Evolutionary conservation across 2,113 vertebrate genomes (phyloP).

Genomic region (Myrmophylax atrothorax): DNA sequence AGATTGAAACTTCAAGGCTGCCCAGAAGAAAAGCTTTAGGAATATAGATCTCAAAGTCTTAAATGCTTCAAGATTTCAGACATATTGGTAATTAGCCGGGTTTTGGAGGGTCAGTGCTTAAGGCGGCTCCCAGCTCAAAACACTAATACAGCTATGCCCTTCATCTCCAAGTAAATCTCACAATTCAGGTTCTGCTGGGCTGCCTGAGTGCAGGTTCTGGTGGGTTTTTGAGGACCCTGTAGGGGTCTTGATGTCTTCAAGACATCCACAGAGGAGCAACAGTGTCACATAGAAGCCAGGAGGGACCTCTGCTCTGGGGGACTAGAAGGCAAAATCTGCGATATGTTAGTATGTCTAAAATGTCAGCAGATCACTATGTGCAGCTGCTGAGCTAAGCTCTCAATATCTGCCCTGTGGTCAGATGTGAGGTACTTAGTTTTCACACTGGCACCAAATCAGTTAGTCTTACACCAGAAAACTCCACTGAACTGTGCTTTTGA

Average conservation of each 20-base stretch:
- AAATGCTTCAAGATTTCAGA: neutral
- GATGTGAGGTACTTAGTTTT: neutral
- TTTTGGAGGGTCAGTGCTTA: neutral
- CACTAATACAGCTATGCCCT: neutral
- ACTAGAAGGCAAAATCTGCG: neutral
- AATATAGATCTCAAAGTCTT: neutral
- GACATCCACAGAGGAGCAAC: neutral
- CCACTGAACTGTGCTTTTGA: neutral
- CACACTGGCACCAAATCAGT: neutral
- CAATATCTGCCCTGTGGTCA: neutral
- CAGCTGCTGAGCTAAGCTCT: neutral
- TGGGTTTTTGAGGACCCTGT: neutral
- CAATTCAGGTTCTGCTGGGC: neutral
- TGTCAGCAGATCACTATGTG: neutral
- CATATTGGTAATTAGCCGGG: neutral
- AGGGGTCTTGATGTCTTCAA: neutral
- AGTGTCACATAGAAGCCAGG: neutral
- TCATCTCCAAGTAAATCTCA: neutral
- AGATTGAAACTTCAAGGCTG: neutral
- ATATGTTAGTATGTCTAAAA: neutral
- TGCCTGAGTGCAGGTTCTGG: neutral
- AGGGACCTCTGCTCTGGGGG: neutral
- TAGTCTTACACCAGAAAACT: neutral
- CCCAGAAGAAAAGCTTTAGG: neutral
- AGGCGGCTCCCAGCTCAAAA: neutral